Evolutionary conservation across 2,113 vertebrate genomes (phyloP).

Genomic region (Ciconia boyciana): DNA sequence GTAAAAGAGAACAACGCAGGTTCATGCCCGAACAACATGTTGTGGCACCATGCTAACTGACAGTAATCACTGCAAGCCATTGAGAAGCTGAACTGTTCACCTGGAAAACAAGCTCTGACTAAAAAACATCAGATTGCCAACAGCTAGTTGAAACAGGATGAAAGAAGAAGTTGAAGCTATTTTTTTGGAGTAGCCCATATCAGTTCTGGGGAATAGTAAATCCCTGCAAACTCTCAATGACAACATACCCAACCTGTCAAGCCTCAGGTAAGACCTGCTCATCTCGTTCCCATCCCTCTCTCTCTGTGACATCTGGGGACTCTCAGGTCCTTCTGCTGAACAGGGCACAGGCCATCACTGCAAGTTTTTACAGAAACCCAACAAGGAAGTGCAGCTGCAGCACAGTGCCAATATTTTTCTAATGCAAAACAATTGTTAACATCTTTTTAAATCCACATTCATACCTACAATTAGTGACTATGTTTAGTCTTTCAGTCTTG

Average conservation of each 20-base stretch:
- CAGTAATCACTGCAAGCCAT: background rate
- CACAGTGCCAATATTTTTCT: background rate
- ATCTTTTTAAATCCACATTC: background rate
- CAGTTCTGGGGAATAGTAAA: background rate
- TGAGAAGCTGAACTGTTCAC: background rate
- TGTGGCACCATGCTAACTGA: background rate
- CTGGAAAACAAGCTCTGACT: background rate
- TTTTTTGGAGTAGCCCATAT: background rate
- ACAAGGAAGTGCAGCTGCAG: background rate
- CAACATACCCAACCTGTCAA: background rate
- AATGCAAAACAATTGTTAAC: background rate
- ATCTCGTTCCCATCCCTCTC: background rate
- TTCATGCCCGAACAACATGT: background rate
- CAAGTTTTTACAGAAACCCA: background rate
- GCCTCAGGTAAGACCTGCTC: background rate
- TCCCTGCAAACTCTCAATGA: background rate
- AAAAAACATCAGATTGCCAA: background rate
- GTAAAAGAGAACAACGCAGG: background rate
- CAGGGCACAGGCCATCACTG: background rate
- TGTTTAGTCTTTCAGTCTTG: background rate
- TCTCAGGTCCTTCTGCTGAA: background rate
- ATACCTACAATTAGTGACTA: background rate
- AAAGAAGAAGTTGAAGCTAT: background rate
- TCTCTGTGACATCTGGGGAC: accelerated
- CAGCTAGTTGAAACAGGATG: background rate